Conservation (phyloP, 2,113 vertebrate species). For the Polypterus senegalus region DNA sequence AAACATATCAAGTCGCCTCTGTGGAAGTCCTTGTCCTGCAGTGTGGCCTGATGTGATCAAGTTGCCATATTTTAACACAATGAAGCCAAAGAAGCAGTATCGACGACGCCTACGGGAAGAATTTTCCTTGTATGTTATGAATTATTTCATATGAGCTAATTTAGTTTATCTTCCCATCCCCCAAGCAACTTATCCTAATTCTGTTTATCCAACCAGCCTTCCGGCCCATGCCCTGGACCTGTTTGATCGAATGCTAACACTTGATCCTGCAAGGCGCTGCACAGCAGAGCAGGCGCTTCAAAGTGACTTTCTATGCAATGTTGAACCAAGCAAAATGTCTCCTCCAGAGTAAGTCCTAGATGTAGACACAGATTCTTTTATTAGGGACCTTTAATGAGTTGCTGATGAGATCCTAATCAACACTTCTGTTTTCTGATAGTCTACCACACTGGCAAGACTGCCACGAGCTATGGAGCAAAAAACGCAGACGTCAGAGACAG, state of each 20-base stretch:
- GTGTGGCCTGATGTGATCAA: conserved; percentile 97
- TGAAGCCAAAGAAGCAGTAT: conserved; percentile 98
- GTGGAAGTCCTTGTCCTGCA: conserved; percentile 88
- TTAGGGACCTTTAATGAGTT: accelerated
- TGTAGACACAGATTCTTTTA: not conserved
- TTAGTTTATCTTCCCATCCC: too few relatives aligned
- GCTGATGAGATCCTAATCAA: not conserved
- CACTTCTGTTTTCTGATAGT: conserved; percentile 42
- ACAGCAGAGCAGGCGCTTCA: conserved; percentile 82
- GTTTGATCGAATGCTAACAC: conserved; percentile 91
- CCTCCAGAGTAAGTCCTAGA: conserved; percentile 79
- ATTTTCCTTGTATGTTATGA: conserved; percentile 75
- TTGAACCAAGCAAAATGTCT: conserved; percentile 88
- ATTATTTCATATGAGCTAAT: too few relatives aligned
- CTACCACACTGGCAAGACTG: conserved; percentile 95
- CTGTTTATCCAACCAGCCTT: conserved; percentile 47
- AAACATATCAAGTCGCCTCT: conserved; percentile 66
- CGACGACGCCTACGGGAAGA: conserved; percentile 84
- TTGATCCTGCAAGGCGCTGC: conserved; percentile 87
- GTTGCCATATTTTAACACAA: conserved; percentile 93
- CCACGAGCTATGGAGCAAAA: conserved; percentile 97
- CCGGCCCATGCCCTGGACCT: conserved; percentile 77
- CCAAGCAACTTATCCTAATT: not conserved
- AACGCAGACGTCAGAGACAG: conserved; percentile 78
- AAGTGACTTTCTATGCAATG: conserved; percentile 81